Percentiles rank a stretch among this genome's conserved stretches.
Conservation (phyloP, 2,888 invertebrate species). For the Aphrophora alni region DNA sequence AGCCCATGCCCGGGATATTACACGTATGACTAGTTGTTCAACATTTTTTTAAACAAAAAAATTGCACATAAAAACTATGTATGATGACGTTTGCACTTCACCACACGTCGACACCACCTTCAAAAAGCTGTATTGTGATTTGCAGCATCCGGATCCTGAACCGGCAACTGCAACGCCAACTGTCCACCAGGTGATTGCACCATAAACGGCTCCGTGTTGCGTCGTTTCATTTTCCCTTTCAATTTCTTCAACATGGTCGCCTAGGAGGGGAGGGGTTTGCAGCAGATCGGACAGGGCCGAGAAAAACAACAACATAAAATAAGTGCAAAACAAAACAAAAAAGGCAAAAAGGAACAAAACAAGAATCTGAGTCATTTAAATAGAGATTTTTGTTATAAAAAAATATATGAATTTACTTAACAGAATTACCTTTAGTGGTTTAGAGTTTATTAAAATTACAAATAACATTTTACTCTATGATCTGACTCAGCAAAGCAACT, state of each 20-base stretch:
- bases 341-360: constrained; percentile 47
- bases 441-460: background rate
- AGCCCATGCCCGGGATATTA: constrained; percentile 33
- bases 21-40: background rate
- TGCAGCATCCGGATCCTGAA: constrained; percentile 37
- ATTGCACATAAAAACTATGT: background rate
- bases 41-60: background rate
- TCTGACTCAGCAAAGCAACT: constrained; percentile 6
- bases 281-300: constrained; percentile 45
- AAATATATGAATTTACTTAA: background rate
- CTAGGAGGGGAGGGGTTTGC: constrained; percentile 66
- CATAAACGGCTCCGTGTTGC: constrained; percentile 90
- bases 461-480: constrained; percentile 22
- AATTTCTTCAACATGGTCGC: constrained; percentile 99
- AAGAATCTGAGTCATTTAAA: constrained; percentile 10
- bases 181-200: constrained; percentile 51
- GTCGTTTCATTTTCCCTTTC: constrained; percentile 94
- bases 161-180: constrained; percentile 41
- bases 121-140: constrained; percentile 49
- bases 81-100: constrained; percentile 1
- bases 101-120: constrained; percentile 27
- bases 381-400: background rate
- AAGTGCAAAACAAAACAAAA: constrained; percentile 35
- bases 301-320: constrained; percentile 45
- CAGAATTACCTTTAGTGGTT: background rate